A percentile compares a stretch with the other conserved stretches of the same genome.
Evolutionary conservation across 2,888 invertebrate genomes (phyloP).

Genomic region (Drosophila rellima): DNA sequence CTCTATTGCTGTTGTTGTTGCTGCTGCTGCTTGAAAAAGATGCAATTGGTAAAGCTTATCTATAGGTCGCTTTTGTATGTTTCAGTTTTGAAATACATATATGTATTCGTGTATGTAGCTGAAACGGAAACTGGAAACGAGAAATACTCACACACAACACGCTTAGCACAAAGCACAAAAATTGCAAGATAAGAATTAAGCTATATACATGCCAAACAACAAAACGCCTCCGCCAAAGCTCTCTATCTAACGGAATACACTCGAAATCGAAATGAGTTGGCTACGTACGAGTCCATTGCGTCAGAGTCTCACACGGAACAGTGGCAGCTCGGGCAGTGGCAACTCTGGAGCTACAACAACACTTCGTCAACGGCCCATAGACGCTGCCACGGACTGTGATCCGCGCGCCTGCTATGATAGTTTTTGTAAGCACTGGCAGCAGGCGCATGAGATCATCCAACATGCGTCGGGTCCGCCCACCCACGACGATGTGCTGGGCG

Average conservation of each 20-base stretch:
- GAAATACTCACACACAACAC: slow-evolving; percentile 53
- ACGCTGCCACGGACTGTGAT: slow-evolving; percentile 91
- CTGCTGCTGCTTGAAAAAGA: slow-evolving; percentile 9
- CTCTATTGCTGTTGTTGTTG: slow-evolving; percentile 19
- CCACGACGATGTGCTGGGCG: slow-evolving; percentile 95
- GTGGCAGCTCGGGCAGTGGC: slow-evolving; percentile 55
- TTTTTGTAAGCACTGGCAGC: slow-evolving; percentile 97
- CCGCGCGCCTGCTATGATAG: slow-evolving; percentile 96
- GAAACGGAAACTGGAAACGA: slow-evolving; percentile 43
- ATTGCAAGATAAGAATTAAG: slow-evolving; percentile 39
- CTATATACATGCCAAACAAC: slow-evolving; percentile 58
- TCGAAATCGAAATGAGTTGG: slow-evolving; percentile 89
- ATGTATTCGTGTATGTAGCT: slow-evolving; percentile 21
- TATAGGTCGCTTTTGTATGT: slow-evolving; percentile 29
- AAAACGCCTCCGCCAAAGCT: slow-evolving; percentile 45
- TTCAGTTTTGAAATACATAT: slow-evolving; percentile 35
- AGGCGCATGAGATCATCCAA: slow-evolving; percentile 93
- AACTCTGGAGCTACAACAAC: slow-evolving; percentile 35
- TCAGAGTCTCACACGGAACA: slow-evolving; percentile 86
- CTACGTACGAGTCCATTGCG: slow-evolving; percentile 87
- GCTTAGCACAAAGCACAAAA: slow-evolving; percentile 29
- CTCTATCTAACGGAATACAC: slow-evolving; percentile 19
- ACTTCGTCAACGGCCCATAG: slow-evolving; percentile 87
- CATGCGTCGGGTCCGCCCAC: slow-evolving; percentile 89
- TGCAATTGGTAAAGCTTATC: slow-evolving; percentile 49